Percentiles rank a stretch among this genome's conserved stretches.
phyloP scores from a whole-genome alignment of 1,140 invertebrate species.

The Radopholus similis region DNA sequence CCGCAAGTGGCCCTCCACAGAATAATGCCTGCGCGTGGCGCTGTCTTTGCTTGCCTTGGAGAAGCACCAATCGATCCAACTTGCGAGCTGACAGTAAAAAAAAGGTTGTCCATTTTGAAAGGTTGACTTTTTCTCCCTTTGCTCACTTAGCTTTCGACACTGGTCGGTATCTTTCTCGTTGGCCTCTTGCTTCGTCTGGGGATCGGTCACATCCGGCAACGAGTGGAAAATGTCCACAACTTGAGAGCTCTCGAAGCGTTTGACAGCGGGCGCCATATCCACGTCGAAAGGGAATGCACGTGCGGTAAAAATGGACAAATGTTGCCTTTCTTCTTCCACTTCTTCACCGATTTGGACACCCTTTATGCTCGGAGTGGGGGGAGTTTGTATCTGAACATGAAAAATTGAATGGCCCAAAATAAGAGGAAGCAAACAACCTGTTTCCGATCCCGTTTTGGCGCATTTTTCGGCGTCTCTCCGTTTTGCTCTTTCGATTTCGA shows the following conservation, averaged over 20 bases:
- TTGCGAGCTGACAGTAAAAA: neutral
- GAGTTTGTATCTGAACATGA: no score
- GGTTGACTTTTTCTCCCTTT: neutral
- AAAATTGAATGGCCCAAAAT: no score
- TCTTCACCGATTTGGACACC: no score
- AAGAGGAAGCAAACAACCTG: no score
- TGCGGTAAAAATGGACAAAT: conserved; percentile 10
- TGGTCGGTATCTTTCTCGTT: no score
- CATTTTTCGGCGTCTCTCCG: no score
- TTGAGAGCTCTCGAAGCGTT: conserved; percentile 12
- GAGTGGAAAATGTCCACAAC: conserved; percentile 9
- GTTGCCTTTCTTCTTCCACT: no score
- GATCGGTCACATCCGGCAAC: neutral
- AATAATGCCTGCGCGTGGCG: conserved; percentile 4
- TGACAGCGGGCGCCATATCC: conserved; percentile 5
- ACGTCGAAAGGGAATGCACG: neutral
- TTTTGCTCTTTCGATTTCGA: no score
- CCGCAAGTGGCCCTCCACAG: conserved; percentile 4
- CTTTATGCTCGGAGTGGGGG: no score
- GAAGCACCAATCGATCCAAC: neutral
- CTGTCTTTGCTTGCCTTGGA: neutral
- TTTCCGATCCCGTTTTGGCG: no score
- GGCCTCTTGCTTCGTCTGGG: neutral
- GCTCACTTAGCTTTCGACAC: neutral
- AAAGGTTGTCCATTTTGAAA: neutral